Evolutionary conservation across 2,113 vertebrate species (phyloP).

Genomic region (Edolisoma coerulescens): DNA sequence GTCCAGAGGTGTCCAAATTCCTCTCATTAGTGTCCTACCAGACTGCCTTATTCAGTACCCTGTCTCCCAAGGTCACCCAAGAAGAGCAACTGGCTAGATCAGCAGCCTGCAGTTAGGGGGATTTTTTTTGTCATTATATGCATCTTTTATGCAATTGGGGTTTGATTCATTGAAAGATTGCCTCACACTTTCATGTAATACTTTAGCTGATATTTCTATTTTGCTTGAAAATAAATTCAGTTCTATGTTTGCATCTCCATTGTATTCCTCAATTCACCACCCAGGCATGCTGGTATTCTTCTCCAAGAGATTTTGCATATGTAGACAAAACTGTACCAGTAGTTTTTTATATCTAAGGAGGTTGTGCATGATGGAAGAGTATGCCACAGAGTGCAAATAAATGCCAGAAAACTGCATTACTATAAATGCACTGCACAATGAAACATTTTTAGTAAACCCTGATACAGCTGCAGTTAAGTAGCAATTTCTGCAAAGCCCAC

Average conservation of each 20-base stretch:
- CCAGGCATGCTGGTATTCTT: not conserved
- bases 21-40: not conserved
- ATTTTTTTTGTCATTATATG: not conserved
- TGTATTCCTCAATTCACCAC: not conserved
- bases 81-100: not conserved
- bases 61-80: not conserved
- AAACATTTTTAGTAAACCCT: not conserved
- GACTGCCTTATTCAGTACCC: not conserved
- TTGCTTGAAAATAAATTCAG: constrained; percentile 20
- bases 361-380: not conserved
- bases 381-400: not conserved
- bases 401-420: not conserved
- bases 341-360: not conserved
- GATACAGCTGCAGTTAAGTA: not conserved
- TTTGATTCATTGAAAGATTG: not conserved
- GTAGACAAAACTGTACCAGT: not conserved
- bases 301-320: not conserved
- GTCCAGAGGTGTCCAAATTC: not conserved
- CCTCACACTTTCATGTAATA: not conserved
- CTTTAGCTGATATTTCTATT: not conserved
- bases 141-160: not conserved
- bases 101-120: not conserved
- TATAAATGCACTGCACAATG: not conserved
- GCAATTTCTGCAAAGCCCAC: not conserved
- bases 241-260: not conserved